phyloP scores from a whole-genome alignment of 2,888 invertebrate species.

The Hyles lineata region DNA sequence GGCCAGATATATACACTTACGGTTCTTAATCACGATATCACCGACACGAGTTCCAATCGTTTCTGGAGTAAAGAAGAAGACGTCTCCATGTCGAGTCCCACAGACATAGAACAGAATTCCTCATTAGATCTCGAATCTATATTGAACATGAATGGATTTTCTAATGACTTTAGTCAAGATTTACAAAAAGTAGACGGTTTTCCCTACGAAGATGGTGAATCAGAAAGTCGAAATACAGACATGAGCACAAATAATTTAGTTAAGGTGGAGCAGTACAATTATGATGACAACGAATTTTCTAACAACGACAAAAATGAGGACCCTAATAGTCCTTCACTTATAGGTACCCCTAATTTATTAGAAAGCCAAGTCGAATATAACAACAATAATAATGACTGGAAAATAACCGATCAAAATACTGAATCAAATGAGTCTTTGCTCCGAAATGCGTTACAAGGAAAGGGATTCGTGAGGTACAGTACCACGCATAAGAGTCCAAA shows the following conservation, averaged over 20 bases:
- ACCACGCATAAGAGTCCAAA: slow-evolving; percentile 82
- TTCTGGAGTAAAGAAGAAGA: slow-evolving; percentile 88
- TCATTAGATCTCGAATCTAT: slow-evolving; percentile 92
- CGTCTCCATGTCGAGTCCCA: slow-evolving; percentile 85
- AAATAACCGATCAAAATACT: slow-evolving; percentile 89
- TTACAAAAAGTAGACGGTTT: slow-evolving; percentile 90
- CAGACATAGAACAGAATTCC: slow-evolving; percentile 85
- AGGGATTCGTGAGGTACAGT: slow-evolving; percentile 86
- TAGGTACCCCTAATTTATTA: slow-evolving; percentile 82
- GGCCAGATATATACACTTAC: slow-evolving; percentile 94
- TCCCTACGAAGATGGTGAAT: slow-evolving; percentile 91
- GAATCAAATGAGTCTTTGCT: slow-evolving; percentile 90
- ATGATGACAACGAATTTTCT: slow-evolving; percentile 73
- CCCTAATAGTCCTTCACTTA: slow-evolving; percentile 66
- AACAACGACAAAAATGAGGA: slow-evolving; percentile 77
- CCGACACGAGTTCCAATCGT: slow-evolving; percentile 86
- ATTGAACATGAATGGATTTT: slow-evolving; percentile 88
- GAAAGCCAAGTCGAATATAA: slow-evolving; percentile 84
- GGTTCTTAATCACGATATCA: slow-evolving; percentile 92
- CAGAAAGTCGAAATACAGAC: slow-evolving; percentile 90
- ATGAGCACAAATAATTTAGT: slow-evolving; percentile 86
- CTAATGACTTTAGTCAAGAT: slow-evolving; percentile 85
- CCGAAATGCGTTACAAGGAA: slow-evolving; percentile 93
- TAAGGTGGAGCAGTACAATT: slow-evolving; percentile 75
- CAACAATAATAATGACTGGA: slow-evolving; percentile 93